Conservation (phyloP, 2,888 invertebrate genomes). For the Euclidia mi region DNA sequence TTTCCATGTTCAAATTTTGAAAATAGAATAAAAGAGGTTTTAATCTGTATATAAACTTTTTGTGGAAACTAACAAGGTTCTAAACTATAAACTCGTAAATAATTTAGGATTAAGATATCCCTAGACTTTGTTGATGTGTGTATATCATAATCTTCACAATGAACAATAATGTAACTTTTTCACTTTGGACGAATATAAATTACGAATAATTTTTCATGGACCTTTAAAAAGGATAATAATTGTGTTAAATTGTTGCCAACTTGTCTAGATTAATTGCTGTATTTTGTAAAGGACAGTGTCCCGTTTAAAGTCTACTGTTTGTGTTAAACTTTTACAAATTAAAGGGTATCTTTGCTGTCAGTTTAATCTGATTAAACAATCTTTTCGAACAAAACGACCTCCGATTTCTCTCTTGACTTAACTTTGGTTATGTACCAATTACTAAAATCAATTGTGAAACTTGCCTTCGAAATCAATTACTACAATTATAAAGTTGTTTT, state of each 20-base stretch:
- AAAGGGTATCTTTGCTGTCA: constrained; percentile 38
- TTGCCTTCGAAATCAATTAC: constrained; percentile 39
- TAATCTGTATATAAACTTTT: too few species aligned
- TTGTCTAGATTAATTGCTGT: constrained; percentile 70
- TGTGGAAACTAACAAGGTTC: too few species aligned
- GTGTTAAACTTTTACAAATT: constrained; percentile 54
- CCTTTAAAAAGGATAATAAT: constrained; percentile 65
- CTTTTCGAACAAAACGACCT: constrained; percentile 25
- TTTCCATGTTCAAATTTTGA: too few species aligned
- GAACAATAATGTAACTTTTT: constrained; percentile 51
- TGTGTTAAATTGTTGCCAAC: constrained; percentile 65
- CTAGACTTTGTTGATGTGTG: too few species aligned
- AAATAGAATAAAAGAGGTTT: too few species aligned
- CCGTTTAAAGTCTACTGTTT: constrained; percentile 52
- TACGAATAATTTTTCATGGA: constrained; percentile 52
- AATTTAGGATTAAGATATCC: too few species aligned
- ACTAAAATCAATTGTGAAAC: constrained; percentile 45
- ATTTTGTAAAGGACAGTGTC: constrained; percentile 61
- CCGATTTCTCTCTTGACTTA: constrained; percentile 34
- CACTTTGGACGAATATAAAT: constrained; percentile 59
- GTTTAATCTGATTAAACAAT: constrained; percentile 38
- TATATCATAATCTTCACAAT: constrained; percentile 44
- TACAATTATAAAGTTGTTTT: too few species aligned
- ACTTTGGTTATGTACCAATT: constrained; percentile 42
- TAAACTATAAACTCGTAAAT: too few species aligned